Conservation (phyloP, 2,113 vertebrate genomes). For the Labrus mixtus region DNA sequence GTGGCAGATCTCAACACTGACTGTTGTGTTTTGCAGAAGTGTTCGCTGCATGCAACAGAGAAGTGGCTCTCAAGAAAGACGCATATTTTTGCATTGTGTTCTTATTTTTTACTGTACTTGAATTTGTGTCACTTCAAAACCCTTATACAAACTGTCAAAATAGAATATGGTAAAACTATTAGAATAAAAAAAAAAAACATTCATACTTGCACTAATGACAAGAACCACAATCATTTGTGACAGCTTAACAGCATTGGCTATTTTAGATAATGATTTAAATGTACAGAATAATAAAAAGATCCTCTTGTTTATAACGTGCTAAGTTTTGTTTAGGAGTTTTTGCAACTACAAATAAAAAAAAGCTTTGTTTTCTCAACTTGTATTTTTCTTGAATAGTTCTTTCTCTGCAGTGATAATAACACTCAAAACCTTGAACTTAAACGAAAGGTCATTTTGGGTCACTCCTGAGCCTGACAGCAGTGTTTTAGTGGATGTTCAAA, state of each 20-base stretch:
- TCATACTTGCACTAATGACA: not conserved
- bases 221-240: conserved; percentile 2
- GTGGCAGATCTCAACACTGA: conserved; percentile 20
- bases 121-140: conserved; percentile 44
- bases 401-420: not conserved
- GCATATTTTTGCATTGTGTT: conserved; percentile 45
- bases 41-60: not conserved
- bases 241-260: not conserved
- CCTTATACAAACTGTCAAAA: conserved; percentile 14
- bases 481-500: conserved; percentile 4
- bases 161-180: conserved; percentile 8
- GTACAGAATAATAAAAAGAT: conserved; percentile 9
- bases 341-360: conserved; percentile 56
- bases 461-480: not conserved
- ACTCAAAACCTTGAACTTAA: not conserved
- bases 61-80: conserved; percentile 1
- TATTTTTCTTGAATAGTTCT: not conserved
- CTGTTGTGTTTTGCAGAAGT: conserved; percentile 3
- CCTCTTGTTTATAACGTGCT: conserved; percentile 26
- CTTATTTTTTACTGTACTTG: conserved; percentile 59
- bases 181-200: conserved; percentile 11
- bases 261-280: not conserved
- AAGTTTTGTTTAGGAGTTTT: not conserved
- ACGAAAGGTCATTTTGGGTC: not conserved
- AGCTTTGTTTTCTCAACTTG: conserved; percentile 42